Base-by-base conservation (phyloP, 2,888 invertebrate genomes). In the Lasioglossum zephyrum region DNA sequence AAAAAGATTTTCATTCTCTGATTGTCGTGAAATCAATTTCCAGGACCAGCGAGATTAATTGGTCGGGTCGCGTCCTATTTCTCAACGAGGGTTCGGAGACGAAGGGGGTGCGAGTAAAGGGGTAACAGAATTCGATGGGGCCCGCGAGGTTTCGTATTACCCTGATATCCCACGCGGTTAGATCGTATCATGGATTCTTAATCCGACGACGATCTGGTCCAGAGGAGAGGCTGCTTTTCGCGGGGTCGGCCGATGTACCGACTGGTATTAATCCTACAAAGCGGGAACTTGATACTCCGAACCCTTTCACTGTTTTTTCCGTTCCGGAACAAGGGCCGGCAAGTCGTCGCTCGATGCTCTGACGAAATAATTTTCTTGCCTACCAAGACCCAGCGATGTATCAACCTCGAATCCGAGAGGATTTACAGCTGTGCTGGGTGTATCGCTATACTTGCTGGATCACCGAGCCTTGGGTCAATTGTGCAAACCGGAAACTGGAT, bases 101-200 rank as follows among this genome's bases (percentile, higher is more conserved):
- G 84, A 80, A 66, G 49, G 80, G 77, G 66, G 36, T 66, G 66
- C 31, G 60, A 26, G 60, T 22, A 18, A 69, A 69, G 22, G 31
- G 77, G 49, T 31, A 63, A 77, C 57, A 77, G 79, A 72, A 81
- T 72, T 79, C 81, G 78, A 66, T 75, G 82, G 75, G n/a, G 66
- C 47, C 60, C 57, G n/a, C 78, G 16, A 22, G 82, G 89, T 89
- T 57, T 89, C 89, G 72, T 66, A 82, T 89, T 89, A 89, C 89
- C 44, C 66, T 74, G 82, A 87, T 69, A 69, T 89, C 89, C 89
- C 86, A 87, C 89, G 89, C 89, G 69, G 86, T 72, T 53, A 81
- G 79, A 66, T 78, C 74, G 74, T 84, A 84, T 88, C 79, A 77
- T 85, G 44, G 87, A 75, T 79, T 80, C 82, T 88, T 88, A 87